Conservation (phyloP, 2,113 vertebrate species). For the Burhinus oedicnemus region DNA sequence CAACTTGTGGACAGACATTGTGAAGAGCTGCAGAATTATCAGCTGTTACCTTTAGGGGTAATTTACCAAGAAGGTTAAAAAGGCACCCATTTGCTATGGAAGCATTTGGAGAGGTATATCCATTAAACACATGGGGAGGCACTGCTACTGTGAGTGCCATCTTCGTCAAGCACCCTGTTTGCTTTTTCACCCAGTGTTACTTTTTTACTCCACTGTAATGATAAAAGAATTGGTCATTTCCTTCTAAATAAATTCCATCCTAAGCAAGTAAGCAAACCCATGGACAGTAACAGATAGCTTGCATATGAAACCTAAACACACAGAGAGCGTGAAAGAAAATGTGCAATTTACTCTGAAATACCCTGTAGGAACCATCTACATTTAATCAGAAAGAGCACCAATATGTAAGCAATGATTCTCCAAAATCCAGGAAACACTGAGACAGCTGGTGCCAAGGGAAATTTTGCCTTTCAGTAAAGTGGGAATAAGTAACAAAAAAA, state of each 20-base stretch:
- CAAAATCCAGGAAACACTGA: not conserved
- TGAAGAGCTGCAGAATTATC: not conserved
- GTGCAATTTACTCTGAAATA: not conserved
- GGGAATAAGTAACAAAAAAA: not conserved
- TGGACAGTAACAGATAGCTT: not conserved
- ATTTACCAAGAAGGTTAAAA: not conserved
- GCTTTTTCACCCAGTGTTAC: not conserved
- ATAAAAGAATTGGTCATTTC: not conserved
- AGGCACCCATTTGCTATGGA: not conserved
- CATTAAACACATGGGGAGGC: constrained; percentile 7
- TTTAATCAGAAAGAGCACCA: not conserved
- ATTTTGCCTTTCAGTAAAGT: not conserved
- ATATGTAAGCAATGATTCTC: not conserved
- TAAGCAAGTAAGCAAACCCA: not conserved
- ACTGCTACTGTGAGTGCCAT: not conserved
- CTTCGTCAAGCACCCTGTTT: not conserved
- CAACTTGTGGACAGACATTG: not conserved
- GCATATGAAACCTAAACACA: not conserved
- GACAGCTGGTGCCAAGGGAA: not conserved
- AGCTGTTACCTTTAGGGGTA: not conserved
- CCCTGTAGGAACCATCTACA: not conserved
- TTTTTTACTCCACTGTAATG: not conserved
- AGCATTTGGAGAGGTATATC: constrained; percentile 37
- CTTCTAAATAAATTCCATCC: not conserved
- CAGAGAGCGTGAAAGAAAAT: not conserved